Evolutionary conservation across 1,140 invertebrate genomes (phyloP), one percentile per base, ranked within the genome.

Genomic region (Sinonovacula constricta): DNA sequence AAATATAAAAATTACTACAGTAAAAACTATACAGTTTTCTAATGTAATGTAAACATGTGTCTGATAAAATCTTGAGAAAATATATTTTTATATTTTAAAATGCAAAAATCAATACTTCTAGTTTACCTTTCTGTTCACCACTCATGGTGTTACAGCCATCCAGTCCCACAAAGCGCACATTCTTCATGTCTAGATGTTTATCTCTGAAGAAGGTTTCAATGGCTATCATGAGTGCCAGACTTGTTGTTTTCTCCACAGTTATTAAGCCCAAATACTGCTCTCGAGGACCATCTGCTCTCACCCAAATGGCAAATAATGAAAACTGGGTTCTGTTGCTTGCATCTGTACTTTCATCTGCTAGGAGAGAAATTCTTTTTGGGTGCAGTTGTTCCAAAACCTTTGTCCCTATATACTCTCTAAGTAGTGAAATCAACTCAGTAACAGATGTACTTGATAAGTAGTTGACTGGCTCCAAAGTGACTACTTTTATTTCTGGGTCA

Each of bases 331-430:
- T 54, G 33, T 70, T 70, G 24, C 30, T n/a, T 10, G 56, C 36
- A 70, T 70, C 67, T 36, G 67, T 70, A 24, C 53, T 56, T 69
- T 54, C 49, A 31, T 69, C 26, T 10, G 34, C 12, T n/a, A 69
- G 56, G 7, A 69, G 22, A 30, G 66, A 54, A 31, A 69, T 36
- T n/a, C 59, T 70, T 57, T 26, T n/a, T 4, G 34, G 18, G 15
- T 24, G 33, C 10, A 70, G 33, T 2, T 54, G 15, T 18, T 15
- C n/a, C 30, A 70, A 36, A 18, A 34, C 39, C 45, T 70, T 70
- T 26, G 24, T 33, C 53, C 36, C 67, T 12, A 33, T 26, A 34
- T 34, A 70, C 12, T 54, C n/a, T 26, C 67, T 70, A 0, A 70
- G 4, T 4, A 36, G 2, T n/a, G 34, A 7, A 4, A 57, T 24